These are phyloP conservation scores for Druceiella hillmani DNA, from an alignment of 2,888 invertebrate species.

Conservation along the genomic window DNA sequence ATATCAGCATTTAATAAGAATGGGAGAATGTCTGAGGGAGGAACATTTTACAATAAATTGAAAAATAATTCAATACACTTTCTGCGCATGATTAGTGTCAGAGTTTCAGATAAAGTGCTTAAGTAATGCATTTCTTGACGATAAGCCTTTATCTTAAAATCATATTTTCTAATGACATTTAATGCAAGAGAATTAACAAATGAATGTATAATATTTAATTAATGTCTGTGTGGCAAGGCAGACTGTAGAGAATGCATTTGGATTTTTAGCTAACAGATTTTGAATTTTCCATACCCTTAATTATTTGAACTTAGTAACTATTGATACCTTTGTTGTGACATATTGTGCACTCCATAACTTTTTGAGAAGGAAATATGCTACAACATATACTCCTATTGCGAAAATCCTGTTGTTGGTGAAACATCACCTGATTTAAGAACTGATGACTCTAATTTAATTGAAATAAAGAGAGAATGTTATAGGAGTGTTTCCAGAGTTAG, in stretches of 20 bases:
- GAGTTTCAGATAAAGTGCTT: background rate
- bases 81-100: background rate
- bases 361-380: constrained; percentile 1
- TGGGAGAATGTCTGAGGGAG: background rate
- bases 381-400: constrained; percentile 33
- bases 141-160: background rate
- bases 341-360: too few species aligned
- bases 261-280: too few species aligned
- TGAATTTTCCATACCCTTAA: too few species aligned
- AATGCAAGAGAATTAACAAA: too few species aligned
- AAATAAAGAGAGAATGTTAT: constrained; percentile 40
- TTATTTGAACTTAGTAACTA: too few species aligned
- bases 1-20: background rate
- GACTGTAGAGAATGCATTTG: too few species aligned
- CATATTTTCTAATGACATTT: background rate
- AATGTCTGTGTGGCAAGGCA: too few species aligned
- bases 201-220: too few species aligned
- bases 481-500: constrained; percentile 34
- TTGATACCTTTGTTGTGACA: too few species aligned
- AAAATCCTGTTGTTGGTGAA: too few species aligned
- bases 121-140: background rate
- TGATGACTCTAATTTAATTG: too few species aligned
- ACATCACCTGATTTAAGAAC: too few species aligned
- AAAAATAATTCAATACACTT: background rate
- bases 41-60: constrained; percentile 1